Evolutionary conservation across 2,888 invertebrate genomes (phyloP), one percentile per base, ranked within the genome.

Genomic region (Cordilura impudica): DNA sequence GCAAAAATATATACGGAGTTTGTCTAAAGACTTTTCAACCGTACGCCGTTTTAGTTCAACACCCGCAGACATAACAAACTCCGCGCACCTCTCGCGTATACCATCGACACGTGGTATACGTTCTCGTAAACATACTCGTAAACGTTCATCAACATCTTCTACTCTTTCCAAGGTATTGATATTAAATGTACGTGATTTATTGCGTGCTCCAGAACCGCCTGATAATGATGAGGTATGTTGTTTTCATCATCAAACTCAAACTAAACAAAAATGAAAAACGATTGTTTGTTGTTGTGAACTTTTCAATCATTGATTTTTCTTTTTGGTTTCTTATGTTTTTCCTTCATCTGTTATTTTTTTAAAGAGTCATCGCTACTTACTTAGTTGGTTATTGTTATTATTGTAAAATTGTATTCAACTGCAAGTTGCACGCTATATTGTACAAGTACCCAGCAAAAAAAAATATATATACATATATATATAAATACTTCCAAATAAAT

Each of bases 181-280:
- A 82, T 85, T 89, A 66, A 89, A 89, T 82, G 89, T 89, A 60
- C 87, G 87, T 54, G 89, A 89, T 85, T 87, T 89, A 83, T 83
- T 89, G 71, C 86, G 82, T 81, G 84, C 82, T 29, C 82, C 87
- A 58, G 81, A 87, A 71, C 74, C 83, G 80, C 80, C 71, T 67
- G 86, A 85, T 7, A 67, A 43, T 7, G 65, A 82, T 78, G 85
- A 86, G 87, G 88, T 87, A 81, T 47, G 71, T 45, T 45, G 26
- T 43, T 23, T 45, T 29, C 8, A 21, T 43, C 6, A n/a, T n/a
- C n/a, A n/a, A n/a, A n/a, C n/a, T n/a, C n/a, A n/a, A n/a, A n/a
- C n/a, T n/a, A n/a, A n/a, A n/a, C n/a, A n/a, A 29, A 16, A 26
- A 21, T 23, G 56, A 21, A 54, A 29, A n/a, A 49, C 7, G 14